A percentile compares a stretch with the other conserved stretches of the same genome.
Evolutionary conservation across 2,888 invertebrate species (phyloP).

Genomic region (Hyppa rectilinea): DNA sequence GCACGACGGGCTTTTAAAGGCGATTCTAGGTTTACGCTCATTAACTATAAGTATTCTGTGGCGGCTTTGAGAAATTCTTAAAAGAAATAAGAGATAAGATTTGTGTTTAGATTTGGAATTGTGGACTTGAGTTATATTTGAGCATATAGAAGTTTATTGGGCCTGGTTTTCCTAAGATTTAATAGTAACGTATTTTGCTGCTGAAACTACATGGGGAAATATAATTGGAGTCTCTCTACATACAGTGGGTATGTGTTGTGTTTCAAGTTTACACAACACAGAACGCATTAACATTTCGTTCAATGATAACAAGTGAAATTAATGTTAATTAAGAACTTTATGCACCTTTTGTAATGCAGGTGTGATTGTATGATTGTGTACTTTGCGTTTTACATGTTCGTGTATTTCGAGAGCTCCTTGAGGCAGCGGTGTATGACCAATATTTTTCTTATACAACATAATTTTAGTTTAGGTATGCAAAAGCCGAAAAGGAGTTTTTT

Average conservation of each 20-base stretch:
- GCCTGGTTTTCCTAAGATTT: slow-evolving; percentile 5
- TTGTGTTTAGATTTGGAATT: slow-evolving; percentile 10
- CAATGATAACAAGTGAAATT: slow-evolving; percentile 68
- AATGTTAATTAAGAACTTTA: slow-evolving; percentile 66
- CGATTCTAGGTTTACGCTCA: slow-evolving; percentile 62
- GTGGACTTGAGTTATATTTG: not conserved
- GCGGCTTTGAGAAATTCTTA: slow-evolving; percentile 44
- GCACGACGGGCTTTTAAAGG: slow-evolving; percentile 69
- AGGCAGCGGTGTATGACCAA: not conserved
- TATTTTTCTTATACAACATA: slow-evolving; percentile 17
- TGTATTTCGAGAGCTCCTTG: slow-evolving; percentile 1
- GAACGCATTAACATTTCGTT: slow-evolving; percentile 57
- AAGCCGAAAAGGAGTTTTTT: too few relatives aligned
- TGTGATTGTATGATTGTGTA: slow-evolving; percentile 33
- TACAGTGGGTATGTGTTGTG: slow-evolving; percentile 1
- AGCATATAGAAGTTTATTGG: not conserved
- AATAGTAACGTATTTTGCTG: not conserved
- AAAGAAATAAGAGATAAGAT: slow-evolving; percentile 46
- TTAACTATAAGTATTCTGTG: slow-evolving; percentile 55
- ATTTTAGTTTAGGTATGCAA: too few relatives aligned
- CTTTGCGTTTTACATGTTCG: slow-evolving; percentile 20
- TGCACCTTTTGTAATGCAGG: slow-evolving; percentile 54
- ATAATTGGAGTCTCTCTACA: not conserved
- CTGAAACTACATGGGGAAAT: not conserved
- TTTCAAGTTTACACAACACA: slow-evolving; percentile 28